These are phyloP conservation scores for Drosophila repleta DNA, from an alignment of 1,140 invertebrate species.

Conservation along the genomic window DNA sequence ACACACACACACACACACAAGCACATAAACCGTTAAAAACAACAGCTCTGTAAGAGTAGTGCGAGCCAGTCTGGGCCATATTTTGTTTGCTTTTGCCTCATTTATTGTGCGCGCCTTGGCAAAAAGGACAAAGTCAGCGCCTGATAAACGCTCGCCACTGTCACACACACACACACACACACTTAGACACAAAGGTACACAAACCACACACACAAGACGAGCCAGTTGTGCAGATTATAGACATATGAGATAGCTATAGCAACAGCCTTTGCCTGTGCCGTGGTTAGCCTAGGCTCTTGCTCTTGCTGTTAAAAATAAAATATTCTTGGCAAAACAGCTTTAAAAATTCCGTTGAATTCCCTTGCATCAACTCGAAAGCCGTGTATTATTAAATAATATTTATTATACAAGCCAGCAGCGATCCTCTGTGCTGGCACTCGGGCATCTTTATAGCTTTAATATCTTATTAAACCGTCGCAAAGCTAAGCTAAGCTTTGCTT, in stretches of 20 bases:
- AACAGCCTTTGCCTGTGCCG: background rate
- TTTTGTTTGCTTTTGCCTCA: constrained; percentile 77
- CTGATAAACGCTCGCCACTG: constrained; percentile 45
- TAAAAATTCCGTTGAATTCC: background rate
- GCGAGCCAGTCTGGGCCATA: constrained; percentile 46
- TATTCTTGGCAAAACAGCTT: constrained; percentile 1
- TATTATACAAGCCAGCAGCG: too few species aligned
- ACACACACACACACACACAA: background rate
- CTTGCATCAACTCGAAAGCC: too few species aligned
- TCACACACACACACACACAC: constrained; percentile 23
- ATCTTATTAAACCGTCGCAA: too few species aligned
- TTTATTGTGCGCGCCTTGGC: constrained; percentile 63
- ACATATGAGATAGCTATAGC: background rate
- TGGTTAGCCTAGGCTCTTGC: too few species aligned
- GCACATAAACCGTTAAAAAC: constrained; percentile 11
- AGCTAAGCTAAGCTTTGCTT: too few species aligned
- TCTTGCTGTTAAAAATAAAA: background rate
- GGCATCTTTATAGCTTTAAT: too few species aligned
- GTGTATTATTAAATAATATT: too few species aligned
- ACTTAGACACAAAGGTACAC: constrained; percentile 14
- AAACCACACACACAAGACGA: background rate
- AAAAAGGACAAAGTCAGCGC: constrained; percentile 35
- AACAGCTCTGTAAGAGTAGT: constrained; percentile 40
- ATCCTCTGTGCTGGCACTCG: too few species aligned
- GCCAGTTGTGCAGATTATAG: constrained; percentile 13